A percentile compares a stretch with the other conserved stretches of the same genome.
Conservation (phyloP, 2,113 vertebrate genomes). For the Lagopus muta region DNA sequence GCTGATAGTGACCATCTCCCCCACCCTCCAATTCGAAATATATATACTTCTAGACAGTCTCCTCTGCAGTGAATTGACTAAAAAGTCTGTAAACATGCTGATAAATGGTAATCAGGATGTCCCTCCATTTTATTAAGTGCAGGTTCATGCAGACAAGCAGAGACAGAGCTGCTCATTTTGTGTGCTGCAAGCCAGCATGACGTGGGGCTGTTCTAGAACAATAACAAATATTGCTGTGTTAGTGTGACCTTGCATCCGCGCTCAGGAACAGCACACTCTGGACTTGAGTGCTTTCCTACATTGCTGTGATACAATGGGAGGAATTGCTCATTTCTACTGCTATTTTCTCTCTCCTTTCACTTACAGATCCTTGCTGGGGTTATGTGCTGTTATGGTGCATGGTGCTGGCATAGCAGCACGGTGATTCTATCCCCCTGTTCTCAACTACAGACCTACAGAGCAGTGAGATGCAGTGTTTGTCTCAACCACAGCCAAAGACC, state of each 20-base stretch:
- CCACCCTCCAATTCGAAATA: rapidly evolving
- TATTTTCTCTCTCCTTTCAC: background rate
- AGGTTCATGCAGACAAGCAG: background rate
- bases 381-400: rapidly evolving
- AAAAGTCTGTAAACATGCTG: background rate
- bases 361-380: background rate
- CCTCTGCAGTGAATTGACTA: background rate
- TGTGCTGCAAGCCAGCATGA: rapidly evolving
- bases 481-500: rapidly evolving
- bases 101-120: background rate
- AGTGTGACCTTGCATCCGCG: background rate
- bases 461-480: background rate
- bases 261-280: background rate
- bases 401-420: background rate
- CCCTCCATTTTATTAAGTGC: background rate
- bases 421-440: background rate
- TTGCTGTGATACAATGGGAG: rapidly evolving
- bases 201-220: rapidly evolving
- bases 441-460: background rate
- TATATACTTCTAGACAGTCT: rapidly evolving
- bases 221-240: rapidly evolving
- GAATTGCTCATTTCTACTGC: background rate
- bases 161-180: background rate
- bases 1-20: background rate
- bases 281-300: rapidly evolving